Percentiles rank a stretch among this genome's conserved stretches.
Conservation (phyloP, 92 coral and sea anemone species). For the Zoanthus solanderi region DNA sequence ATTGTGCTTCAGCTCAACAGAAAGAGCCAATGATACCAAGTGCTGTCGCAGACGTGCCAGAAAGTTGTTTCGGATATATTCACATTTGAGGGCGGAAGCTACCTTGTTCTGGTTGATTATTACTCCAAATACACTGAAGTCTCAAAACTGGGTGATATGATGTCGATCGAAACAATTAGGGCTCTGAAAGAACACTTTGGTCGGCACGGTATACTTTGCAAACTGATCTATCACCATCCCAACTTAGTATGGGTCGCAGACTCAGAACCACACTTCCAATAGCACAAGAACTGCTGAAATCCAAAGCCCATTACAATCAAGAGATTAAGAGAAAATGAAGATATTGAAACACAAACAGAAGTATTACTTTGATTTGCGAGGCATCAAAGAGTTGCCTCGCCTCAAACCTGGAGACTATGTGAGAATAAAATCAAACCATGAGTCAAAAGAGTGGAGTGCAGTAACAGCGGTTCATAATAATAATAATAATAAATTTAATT, state of each 20-base stretch:
- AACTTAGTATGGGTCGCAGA: slow-evolving; percentile 40
- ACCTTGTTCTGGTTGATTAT: too few species aligned
- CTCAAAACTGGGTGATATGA: slow-evolving; percentile 28
- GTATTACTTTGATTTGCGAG: slow-evolving; percentile 25
- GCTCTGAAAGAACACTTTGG: slow-evolving; percentile 61
- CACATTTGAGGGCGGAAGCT: too few species aligned
- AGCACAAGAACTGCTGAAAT: slow-evolving; percentile 53
- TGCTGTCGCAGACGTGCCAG: neutral
- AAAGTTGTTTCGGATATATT: too few species aligned
- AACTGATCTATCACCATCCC: slow-evolving; percentile 58
- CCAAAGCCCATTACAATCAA: slow-evolving; percentile 43
- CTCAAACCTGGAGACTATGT: too few species aligned
- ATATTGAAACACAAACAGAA: slow-evolving; percentile 48
- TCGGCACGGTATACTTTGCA: slow-evolving; percentile 60
- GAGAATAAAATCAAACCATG: too few species aligned
- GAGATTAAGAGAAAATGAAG: slow-evolving; percentile 12
- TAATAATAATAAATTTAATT: too few species aligned
- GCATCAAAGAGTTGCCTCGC: neutral
- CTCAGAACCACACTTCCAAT: slow-evolving; percentile 47
- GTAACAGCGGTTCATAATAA: too few species aligned
- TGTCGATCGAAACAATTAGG: slow-evolving; percentile 27
- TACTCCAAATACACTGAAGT: too few species aligned
- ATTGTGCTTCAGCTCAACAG: slow-evolving; percentile 53
- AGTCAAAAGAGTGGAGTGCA: too few species aligned
- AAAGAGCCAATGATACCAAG: slow-evolving; percentile 18